Conservation (phyloP, 92 coral and sea anemone species). For the Hydrozoanthus gracilis region DNA sequence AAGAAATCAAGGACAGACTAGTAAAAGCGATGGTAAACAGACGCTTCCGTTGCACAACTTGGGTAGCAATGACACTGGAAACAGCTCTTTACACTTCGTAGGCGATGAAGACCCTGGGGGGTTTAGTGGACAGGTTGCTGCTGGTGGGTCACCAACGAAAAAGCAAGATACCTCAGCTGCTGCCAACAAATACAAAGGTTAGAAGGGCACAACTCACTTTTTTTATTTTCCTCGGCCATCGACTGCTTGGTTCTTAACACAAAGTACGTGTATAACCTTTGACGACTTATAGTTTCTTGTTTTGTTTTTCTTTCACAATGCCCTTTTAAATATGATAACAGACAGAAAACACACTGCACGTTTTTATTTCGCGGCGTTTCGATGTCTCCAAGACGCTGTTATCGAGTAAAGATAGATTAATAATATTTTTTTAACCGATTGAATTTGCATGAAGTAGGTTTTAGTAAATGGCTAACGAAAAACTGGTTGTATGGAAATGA, state of each 20-base stretch:
- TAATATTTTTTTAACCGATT: too few species aligned
- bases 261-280: background rate
- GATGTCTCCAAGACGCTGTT: too few species aligned
- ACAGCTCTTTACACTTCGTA: background rate
- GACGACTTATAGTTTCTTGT: background rate
- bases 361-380: too few species aligned
- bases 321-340: too few species aligned
- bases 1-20: background rate
- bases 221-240: background rate
- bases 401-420: too few species aligned
- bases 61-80: background rate
- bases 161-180: background rate
- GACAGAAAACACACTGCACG: too few species aligned
- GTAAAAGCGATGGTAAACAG: background rate
- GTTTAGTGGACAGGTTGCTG: background rate
- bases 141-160: too few species aligned
- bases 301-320: too few species aligned
- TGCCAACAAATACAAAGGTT: background rate
- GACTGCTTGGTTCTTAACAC: background rate
- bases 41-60: background rate
- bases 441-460: too few species aligned
- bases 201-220: background rate
- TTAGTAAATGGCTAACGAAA: too few species aligned
- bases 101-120: background rate
- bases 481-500: too few species aligned